Percentiles rank a stretch among this genome's conserved stretches.
phyloP scores from a whole-genome alignment of 2,113 vertebrate genomes.

The Antechinus flavipes region DNA sequence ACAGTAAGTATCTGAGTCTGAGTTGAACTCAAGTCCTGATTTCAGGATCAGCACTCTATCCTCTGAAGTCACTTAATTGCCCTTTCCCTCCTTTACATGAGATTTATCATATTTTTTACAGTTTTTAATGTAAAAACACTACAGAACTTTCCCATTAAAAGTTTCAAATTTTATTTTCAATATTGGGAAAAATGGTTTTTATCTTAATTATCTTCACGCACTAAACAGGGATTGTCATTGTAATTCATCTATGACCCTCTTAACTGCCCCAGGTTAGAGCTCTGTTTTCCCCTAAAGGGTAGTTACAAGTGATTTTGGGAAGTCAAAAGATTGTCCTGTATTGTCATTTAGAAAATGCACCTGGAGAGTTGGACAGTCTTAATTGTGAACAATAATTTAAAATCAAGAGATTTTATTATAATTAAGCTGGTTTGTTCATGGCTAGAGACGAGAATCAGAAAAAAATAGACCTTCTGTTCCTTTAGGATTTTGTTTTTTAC shows the following conservation, averaged over 20 bases:
- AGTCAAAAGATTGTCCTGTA: neutral
- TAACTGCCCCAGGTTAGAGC: neutral
- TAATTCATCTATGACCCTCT: neutral
- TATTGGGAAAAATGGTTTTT: neutral
- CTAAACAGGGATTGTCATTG: neutral
- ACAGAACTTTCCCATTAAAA: neutral
- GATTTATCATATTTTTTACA: neutral
- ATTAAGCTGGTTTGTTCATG: conserved; percentile 15
- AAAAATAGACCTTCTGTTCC: neutral
- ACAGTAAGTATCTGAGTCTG: neutral
- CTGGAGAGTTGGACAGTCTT: neutral
- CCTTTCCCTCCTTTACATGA: neutral
- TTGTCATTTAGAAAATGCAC: neutral
- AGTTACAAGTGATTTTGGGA: neutral
- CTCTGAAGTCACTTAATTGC: no score
- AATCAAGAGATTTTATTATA: conserved; percentile 7
- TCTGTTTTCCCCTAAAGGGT: neutral
- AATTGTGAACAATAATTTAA: neutral
- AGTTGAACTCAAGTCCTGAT: neutral
- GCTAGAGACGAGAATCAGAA: neutral
- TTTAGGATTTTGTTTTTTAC: neutral
- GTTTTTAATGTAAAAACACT: conserved; percentile 5
- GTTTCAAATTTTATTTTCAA: conserved; percentile 10
- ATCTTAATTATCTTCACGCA: fast-evolving
- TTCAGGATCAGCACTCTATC: no score